Conservation (phyloP, 2,888 invertebrate genomes). For the Pseudococcus longispinus region DNA sequence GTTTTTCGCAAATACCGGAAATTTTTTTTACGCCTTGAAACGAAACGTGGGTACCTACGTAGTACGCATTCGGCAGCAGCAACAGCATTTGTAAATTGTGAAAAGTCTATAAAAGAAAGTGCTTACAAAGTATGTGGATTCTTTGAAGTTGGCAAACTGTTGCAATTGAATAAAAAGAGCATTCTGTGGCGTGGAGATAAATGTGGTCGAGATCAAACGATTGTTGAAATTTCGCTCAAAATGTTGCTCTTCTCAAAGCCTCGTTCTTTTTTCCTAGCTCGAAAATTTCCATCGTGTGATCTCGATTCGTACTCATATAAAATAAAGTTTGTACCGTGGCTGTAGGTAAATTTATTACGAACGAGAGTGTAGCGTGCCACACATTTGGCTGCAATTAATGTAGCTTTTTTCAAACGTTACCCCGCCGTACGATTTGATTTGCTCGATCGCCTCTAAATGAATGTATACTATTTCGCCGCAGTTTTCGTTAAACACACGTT, state of each 20-base stretch:
- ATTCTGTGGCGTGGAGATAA: background rate
- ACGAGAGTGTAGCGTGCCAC: background rate
- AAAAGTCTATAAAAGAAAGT: background rate
- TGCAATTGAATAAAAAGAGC: conserved; percentile 2
- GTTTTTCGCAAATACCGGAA: background rate
- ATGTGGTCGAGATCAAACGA: conserved; percentile 15
- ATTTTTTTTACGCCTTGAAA: background rate
- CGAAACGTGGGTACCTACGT: background rate
- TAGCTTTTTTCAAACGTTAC: background rate
- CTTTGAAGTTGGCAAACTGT: conserved; percentile 1
- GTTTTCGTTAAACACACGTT: background rate
- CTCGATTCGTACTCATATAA: background rate
- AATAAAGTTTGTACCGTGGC: background rate
- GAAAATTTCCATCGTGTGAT: background rate
- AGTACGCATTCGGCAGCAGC: too few species aligned
- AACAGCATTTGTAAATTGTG: background rate
- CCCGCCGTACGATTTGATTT: background rate
- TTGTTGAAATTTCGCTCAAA: background rate
- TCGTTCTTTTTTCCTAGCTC: background rate
- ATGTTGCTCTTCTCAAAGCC: background rate
- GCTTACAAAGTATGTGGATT: background rate
- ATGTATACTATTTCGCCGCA: background rate
- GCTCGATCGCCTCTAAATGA: background rate
- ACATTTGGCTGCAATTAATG: background rate
- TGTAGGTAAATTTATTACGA: background rate